Evolutionary conservation across 1,140 invertebrate genomes (phyloP), one percentile per base, ranked within the genome.

Genomic region (Eumaeus atala): DNA sequence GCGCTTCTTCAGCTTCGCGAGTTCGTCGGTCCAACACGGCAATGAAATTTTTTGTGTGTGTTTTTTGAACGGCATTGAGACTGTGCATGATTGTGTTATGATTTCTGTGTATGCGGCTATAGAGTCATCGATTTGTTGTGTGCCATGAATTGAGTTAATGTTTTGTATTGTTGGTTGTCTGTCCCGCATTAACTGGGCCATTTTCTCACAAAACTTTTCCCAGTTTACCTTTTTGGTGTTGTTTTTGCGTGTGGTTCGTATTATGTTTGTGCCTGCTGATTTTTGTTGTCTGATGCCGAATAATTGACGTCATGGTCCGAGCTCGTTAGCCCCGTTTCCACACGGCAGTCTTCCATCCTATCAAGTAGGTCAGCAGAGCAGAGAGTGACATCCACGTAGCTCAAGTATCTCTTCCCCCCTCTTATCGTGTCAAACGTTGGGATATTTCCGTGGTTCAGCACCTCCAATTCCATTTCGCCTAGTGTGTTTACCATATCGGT

Each of bases 1-100:
- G 6, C 14, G 33, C 34, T 35, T 50, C 21, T 48, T 48, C 47
- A 48, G 14, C 6, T n/a, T 2, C 8, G 48, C 50, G 35, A 51
- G 50, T 38, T 51, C 50, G 1, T 51, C n/a, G 9, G 12, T 38
- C 50, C 50, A 51, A 35, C 50, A 51, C 38, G 37, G 11, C 51
- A 53, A 53, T 17, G 37, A 33, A 10, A 53, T 4, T 53, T 12
- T 42, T 17, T 42, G 37, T 42, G 18, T 53, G 51, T 53, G 37
- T 42, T 53, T 53, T 33, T 53, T 53, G 51, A 11, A 4, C 11
- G 51, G 51, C 37, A 53, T 42, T n/a, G 51, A 42, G 9, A 42
- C 37, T 53, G 16, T 53, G 51, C 51, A 53, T 53, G 51, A 42
- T 17, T 53, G 50, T 51, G 50, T 51, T 17, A 51, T 51, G 18